Conservation (phyloP, 2,888 invertebrate species). For the Thymelicus acteon region DNA sequence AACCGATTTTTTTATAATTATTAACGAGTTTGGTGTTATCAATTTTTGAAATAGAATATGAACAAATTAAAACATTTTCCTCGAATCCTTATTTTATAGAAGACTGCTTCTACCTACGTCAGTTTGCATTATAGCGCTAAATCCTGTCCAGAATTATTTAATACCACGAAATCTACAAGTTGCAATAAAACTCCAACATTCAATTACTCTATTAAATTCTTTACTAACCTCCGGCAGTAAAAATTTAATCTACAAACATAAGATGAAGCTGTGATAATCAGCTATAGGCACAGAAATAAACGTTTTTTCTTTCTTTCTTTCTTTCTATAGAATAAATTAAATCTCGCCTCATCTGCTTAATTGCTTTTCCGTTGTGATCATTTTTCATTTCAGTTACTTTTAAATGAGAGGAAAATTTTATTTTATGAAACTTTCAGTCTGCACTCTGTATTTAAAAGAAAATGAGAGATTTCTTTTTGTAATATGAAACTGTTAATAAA, state of each 20-base stretch:
- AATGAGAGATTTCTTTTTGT: conserved; percentile 20
- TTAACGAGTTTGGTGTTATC: no score
- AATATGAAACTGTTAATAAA: neutral
- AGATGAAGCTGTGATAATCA: conserved; percentile 19
- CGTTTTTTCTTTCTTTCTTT: no score
- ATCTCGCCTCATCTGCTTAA: conserved; percentile 33
- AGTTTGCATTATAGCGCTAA: no score
- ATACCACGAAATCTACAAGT: neutral
- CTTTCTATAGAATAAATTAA: conserved; percentile 30
- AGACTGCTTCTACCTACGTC: no score
- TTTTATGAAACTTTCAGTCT: conserved; percentile 15
- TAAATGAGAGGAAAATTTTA: conserved; percentile 15
- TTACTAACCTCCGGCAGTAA: neutral
- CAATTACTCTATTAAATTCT: neutral
- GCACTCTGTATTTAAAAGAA: conserved; percentile 1
- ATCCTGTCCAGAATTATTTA: no score
- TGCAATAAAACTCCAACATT: neutral
- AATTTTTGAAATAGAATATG: no score
- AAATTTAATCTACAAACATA: conserved; percentile 13
- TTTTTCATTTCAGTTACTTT: conserved; percentile 28
- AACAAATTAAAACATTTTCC: no score
- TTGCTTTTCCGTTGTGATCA: conserved; percentile 30
- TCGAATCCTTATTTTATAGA: no score
- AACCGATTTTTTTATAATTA: no score
- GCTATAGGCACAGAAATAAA: no score